Conservation (phyloP, 2,797 vertebrate genomes). For the Heliangelus exortis region DNA sequence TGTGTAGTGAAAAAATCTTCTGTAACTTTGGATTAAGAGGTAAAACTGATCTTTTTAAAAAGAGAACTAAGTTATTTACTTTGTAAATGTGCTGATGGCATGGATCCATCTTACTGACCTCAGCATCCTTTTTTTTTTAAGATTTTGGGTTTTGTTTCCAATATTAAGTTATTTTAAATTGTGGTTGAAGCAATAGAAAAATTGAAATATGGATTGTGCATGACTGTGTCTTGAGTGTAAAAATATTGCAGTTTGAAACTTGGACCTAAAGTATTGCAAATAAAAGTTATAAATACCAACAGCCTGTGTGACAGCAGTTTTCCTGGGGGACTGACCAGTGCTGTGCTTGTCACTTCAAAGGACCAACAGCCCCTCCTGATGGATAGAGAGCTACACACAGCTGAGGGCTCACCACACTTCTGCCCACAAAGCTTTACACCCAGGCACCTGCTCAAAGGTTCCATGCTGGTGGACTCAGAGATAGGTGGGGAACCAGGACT, state of each 20-base stretch:
- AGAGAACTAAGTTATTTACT: conserved; percentile 89
- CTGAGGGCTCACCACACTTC: no score
- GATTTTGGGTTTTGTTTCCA: conserved; percentile 71
- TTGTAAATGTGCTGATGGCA: conserved; percentile 88
- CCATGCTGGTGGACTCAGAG: no score
- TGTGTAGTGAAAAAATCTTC: conserved; percentile 92
- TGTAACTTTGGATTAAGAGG: conserved; percentile 93
- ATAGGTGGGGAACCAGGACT: no score
- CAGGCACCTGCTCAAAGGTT: rapidly evolving
- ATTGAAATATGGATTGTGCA: conserved; percentile 99
- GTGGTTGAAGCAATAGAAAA: conserved; percentile 99
- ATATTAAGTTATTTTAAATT: conserved; percentile 93
- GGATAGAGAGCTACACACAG: rapidly evolving
- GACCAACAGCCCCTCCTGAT: neutral
- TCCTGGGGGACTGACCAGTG: rapidly evolving
- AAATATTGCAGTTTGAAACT: conserved; percentile 95
- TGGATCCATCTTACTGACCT: conserved; percentile 85
- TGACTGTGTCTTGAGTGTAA: conserved; percentile 99
- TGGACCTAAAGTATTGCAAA: conserved; percentile 92
- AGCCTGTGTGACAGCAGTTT: neutral
- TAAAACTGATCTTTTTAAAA: conserved; percentile 80
- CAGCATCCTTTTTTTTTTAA: conserved; percentile 79
- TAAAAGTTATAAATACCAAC: conserved; percentile 81
- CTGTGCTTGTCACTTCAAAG: neutral
- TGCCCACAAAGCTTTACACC: neutral